phyloP scores from a whole-genome alignment of 2,888 invertebrate species.

The Scaeva pyrastri region DNA sequence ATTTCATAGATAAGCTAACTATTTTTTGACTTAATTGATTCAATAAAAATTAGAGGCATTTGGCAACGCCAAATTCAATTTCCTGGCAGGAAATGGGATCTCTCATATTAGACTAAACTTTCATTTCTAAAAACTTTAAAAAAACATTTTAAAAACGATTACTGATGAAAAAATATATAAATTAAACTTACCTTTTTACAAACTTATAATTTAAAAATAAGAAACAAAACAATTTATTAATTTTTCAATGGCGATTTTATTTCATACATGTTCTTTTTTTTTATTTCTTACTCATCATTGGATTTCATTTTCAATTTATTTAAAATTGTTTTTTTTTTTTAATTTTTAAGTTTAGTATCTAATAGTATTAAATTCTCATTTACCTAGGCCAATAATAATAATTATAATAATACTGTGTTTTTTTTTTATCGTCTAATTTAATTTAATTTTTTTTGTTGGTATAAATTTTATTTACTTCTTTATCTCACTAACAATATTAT shows the following conservation, averaged over 20 bases:
- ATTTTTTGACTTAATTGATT: too few relatives aligned
- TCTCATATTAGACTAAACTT: too few relatives aligned
- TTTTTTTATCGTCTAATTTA: constrained; percentile 5
- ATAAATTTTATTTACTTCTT: constrained; percentile 50
- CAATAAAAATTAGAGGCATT: too few relatives aligned
- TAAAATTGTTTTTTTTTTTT: constrained; percentile 3
- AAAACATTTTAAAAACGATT: too few relatives aligned
- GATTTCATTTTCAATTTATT: constrained; percentile 15
- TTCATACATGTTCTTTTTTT: constrained; percentile 62
- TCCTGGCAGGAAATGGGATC: too few relatives aligned
- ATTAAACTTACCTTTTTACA: too few relatives aligned
- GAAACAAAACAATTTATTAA: not conserved
- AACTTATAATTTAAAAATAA: not conserved
- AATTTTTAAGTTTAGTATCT: constrained; percentile 48
- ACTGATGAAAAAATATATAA: too few relatives aligned
- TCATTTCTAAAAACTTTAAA: too few relatives aligned
- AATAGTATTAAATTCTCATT: constrained; percentile 72
- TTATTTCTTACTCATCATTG: constrained; percentile 57
- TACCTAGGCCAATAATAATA: constrained; percentile 55
- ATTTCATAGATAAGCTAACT: too few relatives aligned
- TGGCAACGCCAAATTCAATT: too few relatives aligned
- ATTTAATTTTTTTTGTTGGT: constrained; percentile 44
- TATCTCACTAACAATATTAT: constrained; percentile 67
- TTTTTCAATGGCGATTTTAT: constrained; percentile 62
- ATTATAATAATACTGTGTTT: not conserved